Evolutionary conservation across 2,113 vertebrate species (phyloP).

Genomic region (Meleagris gallopavo): DNA sequence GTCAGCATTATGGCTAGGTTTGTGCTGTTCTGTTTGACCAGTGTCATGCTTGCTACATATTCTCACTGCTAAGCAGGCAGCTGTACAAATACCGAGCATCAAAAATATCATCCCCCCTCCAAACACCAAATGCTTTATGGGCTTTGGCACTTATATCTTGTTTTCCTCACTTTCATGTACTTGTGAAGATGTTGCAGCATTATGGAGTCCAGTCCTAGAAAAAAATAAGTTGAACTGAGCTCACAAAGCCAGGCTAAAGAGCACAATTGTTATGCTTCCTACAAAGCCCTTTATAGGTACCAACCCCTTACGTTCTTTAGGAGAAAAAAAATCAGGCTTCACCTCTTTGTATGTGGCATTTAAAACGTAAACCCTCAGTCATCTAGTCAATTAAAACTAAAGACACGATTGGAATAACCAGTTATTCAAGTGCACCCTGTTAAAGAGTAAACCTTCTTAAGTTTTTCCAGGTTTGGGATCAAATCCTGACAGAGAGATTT

Average conservation of each 20-base stretch:
- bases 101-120: constrained; percentile 37
- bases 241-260: background rate
- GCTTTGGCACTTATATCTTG: constrained; percentile 62
- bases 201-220: constrained; percentile 67
- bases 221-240: constrained; percentile 51
- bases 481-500: background rate
- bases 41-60: constrained; percentile 62
- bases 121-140: constrained; percentile 40
- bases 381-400: constrained; percentile 29
- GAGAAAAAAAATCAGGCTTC: background rate
- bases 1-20: constrained; percentile 35
- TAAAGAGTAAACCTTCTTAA: background rate
- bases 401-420: constrained; percentile 50
- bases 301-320: background rate
- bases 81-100: constrained; percentile 75
- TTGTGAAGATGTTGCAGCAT: constrained; percentile 53
- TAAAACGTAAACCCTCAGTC: constrained; percentile 23
- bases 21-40: constrained; percentile 60
- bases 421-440: constrained; percentile 9
- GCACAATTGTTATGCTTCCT: constrained; percentile 15
- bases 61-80: constrained; percentile 69
- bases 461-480: background rate
- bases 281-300: constrained; percentile 2
- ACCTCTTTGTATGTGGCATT: background rate
- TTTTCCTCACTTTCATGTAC: constrained; percentile 65